Base-by-base conservation (phyloP, 2,113 vertebrate species). In the Peromyscus leucopus region DNA sequence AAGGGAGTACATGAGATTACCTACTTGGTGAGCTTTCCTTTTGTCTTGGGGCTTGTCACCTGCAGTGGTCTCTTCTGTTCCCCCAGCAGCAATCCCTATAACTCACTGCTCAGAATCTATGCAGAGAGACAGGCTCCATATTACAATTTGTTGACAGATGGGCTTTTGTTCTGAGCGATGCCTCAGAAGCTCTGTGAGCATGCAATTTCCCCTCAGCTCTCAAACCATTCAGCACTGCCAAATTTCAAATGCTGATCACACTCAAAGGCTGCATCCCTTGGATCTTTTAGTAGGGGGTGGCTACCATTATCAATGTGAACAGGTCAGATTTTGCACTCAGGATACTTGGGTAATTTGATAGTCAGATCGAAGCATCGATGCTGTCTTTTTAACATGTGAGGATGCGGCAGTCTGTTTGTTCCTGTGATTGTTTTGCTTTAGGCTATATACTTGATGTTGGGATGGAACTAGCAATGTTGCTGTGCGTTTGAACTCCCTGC, bases 191-290 rank as follows among this genome's bases (percentile, higher is more conserved):
- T 61, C 65, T 36, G 15, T 91, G 76, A 82, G 76, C 89, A 89
- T 93, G 90, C 33, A 85, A 0, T 78, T 85, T 96, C 46, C 78
- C 51, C 51, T 91, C 93, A 96, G 93, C 55, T 92, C 71, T 61
- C 65, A 85, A 67, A 89, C 67, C 15, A n/a, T 36, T 94, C 51
- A 7, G 65, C 31, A 57, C 42, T 80, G 82, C 83, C 86, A 55
- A 61, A 71, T 89, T 93, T 89, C 67, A 96, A 89, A 93, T 83
- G 89, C 69, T 78, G 91, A 93, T 90, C 90, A 84, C 84, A 63
- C 31, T 48, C 59, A 42, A 19, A 51, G 74, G 51, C 83, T 86
- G 76, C 74, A 63, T 93, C 42, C 57, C 31, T 86, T 95, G 51
- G n/a, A 57, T 67, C 88, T 72, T 93, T 92, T 83, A 91, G 33